Evolutionary conservation across 2,888 invertebrate species (phyloP).

Genomic region (Dolichomitus sp.): DNA sequence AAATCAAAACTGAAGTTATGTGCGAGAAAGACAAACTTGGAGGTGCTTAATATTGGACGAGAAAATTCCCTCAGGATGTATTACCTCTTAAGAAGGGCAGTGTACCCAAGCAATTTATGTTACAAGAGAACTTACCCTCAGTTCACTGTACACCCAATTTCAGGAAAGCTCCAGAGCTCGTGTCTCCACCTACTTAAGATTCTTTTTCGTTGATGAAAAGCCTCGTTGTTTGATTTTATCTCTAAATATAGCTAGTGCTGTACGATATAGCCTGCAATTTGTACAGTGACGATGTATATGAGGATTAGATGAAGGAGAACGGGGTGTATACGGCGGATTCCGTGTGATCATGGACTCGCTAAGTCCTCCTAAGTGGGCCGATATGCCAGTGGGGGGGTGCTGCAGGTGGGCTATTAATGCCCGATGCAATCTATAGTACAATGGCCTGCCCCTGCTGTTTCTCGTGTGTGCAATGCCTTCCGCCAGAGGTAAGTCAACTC

Average conservation of each 20-base stretch:
- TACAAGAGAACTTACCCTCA: not conserved
- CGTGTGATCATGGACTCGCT: slow-evolving; percentile 32
- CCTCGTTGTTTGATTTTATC: slow-evolving; percentile 19
- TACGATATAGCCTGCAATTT: slow-evolving; percentile 26
- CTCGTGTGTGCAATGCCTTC: slow-evolving; percentile 48
- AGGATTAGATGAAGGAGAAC: slow-evolving; percentile 29
- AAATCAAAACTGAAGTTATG: no score
- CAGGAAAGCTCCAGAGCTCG: slow-evolving; percentile 6
- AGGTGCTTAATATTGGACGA: no score
- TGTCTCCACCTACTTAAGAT: slow-evolving; percentile 25
- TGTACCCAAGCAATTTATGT: no score
- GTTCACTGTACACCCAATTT: not conserved
- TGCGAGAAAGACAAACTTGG: no score
- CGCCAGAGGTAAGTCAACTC: slow-evolving; percentile 48
- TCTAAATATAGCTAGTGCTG: slow-evolving; percentile 5
- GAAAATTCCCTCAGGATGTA: no score
- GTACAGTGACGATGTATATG: slow-evolving; percentile 33
- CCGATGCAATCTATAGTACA: slow-evolving; percentile 59
- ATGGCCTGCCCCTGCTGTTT: slow-evolving; percentile 36
- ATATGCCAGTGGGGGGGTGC: slow-evolving; percentile 28
- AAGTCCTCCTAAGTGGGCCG: slow-evolving; percentile 51
- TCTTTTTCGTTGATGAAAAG: slow-evolving; percentile 9
- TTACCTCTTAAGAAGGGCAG: no score
- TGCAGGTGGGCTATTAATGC: slow-evolving; percentile 57
- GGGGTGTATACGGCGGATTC: slow-evolving; percentile 31